Conservation (phyloP, 1,140 invertebrate species). For the Plectus sambesii region DNA sequence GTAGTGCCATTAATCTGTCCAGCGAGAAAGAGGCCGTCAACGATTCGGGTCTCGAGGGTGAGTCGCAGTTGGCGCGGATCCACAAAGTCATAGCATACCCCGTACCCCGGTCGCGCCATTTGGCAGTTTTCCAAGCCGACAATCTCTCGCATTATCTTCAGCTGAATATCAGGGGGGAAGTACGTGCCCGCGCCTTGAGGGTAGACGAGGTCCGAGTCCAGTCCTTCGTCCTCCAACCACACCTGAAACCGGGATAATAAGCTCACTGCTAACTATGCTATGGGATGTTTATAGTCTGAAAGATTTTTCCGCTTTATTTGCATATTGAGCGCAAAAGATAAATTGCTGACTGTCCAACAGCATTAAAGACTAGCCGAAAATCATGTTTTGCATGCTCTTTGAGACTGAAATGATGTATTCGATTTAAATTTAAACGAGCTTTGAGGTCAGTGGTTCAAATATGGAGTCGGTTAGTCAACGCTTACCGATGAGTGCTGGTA, state of each 20-base stretch:
- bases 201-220: slow-evolving; percentile 68
- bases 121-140: slow-evolving; percentile 64
- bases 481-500: too few relatives aligned
- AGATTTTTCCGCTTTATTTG: too few relatives aligned
- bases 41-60: slow-evolving; percentile 65
- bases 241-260: slow-evolving; percentile 49
- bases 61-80: slow-evolving; percentile 72
- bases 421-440: too few relatives aligned
- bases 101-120: slow-evolving; percentile 63
- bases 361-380: too few relatives aligned
- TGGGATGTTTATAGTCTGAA: too few relatives aligned
- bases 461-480: too few relatives aligned
- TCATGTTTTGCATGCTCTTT: too few relatives aligned
- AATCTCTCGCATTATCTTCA: slow-evolving; percentile 61
- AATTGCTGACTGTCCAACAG: too few relatives aligned
- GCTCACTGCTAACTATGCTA: too few relatives aligned
- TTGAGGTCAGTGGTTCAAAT: too few relatives aligned
- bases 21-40: slow-evolving; percentile 68
- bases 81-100: slow-evolving; percentile 81
- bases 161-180: slow-evolving; percentile 67
- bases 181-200: slow-evolving; percentile 80
- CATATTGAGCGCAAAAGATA: too few relatives aligned
- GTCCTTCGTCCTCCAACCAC: slow-evolving; percentile 83
- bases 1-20: slow-evolving; percentile 93
- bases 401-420: too few relatives aligned